Percentiles rank a stretch among this genome's conserved stretches.
Evolutionary conservation across 2,888 invertebrate species (phyloP).

Genomic region (Hypomecis punctinalis): DNA sequence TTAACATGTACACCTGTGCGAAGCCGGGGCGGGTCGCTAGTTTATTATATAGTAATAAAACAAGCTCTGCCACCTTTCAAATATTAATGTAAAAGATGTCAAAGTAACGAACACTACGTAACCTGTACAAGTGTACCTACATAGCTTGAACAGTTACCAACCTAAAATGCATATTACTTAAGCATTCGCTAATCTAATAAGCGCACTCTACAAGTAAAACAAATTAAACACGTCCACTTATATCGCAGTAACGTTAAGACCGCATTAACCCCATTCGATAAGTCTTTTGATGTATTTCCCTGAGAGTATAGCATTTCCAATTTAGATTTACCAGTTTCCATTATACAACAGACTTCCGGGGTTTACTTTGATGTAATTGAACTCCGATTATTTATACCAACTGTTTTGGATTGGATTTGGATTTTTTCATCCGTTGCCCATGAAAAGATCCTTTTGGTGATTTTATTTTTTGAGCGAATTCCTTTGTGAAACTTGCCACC

Average conservation of each 20-base stretch:
- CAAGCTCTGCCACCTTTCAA: too few relatives aligned
- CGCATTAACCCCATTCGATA: slow-evolving; percentile 28
- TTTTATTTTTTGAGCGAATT: too few relatives aligned
- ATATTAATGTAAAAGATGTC: too few relatives aligned
- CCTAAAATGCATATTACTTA: too few relatives aligned
- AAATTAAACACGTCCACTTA: slow-evolving; percentile 19
- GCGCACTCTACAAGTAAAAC: slow-evolving; percentile 3
- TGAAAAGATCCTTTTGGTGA: too few relatives aligned
- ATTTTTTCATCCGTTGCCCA: background rate
- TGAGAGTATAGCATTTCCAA: slow-evolving; percentile 27
- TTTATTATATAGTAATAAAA: too few relatives aligned
- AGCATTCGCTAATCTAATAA: slow-evolving; percentile 3
- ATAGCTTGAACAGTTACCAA: too few relatives aligned
- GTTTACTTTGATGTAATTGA: slow-evolving; percentile 27
- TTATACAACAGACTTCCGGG: slow-evolving; percentile 26
- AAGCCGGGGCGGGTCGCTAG: too few relatives aligned
- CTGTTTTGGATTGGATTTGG: background rate
- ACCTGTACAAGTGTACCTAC: too few relatives aligned
- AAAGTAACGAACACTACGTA: too few relatives aligned
- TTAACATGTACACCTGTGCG: too few relatives aligned
- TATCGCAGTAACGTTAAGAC: slow-evolving; percentile 4
- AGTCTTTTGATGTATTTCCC: slow-evolving; percentile 33
- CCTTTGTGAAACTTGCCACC: too few relatives aligned
- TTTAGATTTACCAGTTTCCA: slow-evolving; percentile 33
- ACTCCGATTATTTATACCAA: slow-evolving; percentile 13